phyloP scores from a whole-genome alignment of 2,113 vertebrate genomes.

The Rhynchomys soricoides region DNA sequence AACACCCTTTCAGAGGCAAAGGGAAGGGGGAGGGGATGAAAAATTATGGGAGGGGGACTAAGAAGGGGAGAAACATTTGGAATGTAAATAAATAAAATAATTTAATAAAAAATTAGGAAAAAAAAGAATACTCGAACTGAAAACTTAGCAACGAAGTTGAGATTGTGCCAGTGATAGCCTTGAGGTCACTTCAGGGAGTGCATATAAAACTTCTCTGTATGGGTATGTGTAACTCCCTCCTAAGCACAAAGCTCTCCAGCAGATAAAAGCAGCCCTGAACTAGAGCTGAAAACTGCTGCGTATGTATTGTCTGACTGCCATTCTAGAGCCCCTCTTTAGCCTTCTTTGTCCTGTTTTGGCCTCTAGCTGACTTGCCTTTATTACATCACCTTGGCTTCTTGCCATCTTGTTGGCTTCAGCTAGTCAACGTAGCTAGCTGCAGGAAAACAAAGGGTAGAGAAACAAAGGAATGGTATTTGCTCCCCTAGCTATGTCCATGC shows the following conservation, averaged over 20 bases:
- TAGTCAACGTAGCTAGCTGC: background rate
- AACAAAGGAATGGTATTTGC: background rate
- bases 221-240: background rate
- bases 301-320: background rate
- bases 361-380: background rate
- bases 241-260: background rate
- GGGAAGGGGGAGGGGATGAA: too few species aligned
- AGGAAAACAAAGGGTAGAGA: background rate
- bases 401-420: background rate
- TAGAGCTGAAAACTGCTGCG: background rate
- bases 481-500: background rate
- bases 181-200: background rate
- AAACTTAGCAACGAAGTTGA: conserved; percentile 14
- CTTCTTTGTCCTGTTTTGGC: background rate
- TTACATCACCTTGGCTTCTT: background rate
- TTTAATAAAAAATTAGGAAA: too few species aligned
- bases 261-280: background rate
- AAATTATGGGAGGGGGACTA: too few species aligned
- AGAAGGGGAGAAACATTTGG: too few species aligned
- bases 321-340: too few species aligned
- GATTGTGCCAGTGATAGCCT: background rate
- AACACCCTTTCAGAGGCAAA: too few species aligned
- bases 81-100: too few species aligned
- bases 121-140: background rate
- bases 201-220: background rate